Evolutionary conservation across 2,888 invertebrate genomes (phyloP), one percentile per base, ranked within the genome.

Genomic region (Drosophila ezoana): DNA sequence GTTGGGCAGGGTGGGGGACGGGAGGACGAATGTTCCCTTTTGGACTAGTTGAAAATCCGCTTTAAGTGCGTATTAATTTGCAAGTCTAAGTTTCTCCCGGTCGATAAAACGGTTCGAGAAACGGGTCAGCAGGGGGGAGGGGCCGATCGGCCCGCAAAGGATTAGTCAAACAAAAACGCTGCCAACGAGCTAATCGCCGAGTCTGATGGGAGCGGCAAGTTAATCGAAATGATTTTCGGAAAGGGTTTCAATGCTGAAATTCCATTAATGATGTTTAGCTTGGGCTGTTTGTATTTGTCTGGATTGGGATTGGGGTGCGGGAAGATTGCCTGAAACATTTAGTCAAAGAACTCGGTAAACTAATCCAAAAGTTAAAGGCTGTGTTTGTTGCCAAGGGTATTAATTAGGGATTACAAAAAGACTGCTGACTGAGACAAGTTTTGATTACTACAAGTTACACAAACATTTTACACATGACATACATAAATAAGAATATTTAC

Each of bases 1-100:
- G 64, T 14, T 47, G 23, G n/a, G 20, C 11, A 33, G 28, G 28
- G 2, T 8, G 28, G 8, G 8, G 28, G 28, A 28, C 8, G 8
- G 8, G 8, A 23, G 23, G 1, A 28, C 28, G 28, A 28, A 28
- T 11, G 54, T 18, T 45, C 10, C 13, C 47, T 60, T 20, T 48
- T 23, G 47, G 62, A 60, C 75, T 71, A 56, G 79, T 59, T 68
- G 79, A 65, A 61, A 81, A 78, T 87, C 89, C 77, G 61, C 72
- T 64, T 69, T 76, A 87, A 88, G 89, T 89, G 89, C 74, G 89
- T 77, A 83, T 83, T 83, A 83, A 83, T 83, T 83, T 83, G 89
- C 87, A 83, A 83, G 89, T 83, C 83, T 76, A 86, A 86, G 83
- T 82, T 68, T 35, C 57, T 57, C 47, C 49, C 41, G 18, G 16